Evolutionary conservation across 2,888 invertebrate species (phyloP), one percentile per base, ranked within the genome.

Genomic region (Netelia inedita): DNA sequence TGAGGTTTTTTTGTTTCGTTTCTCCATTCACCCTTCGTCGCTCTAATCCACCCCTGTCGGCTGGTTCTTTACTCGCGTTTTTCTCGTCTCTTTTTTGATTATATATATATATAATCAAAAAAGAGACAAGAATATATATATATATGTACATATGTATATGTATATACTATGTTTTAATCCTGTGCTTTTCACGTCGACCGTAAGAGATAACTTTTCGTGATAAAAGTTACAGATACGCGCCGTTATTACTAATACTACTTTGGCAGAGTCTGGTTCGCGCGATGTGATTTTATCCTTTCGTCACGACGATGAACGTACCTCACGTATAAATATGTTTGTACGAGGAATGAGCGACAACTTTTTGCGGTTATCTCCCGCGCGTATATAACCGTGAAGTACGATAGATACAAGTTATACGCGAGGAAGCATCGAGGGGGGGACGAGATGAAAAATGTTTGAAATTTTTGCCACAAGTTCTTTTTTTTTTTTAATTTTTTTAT

Each of bases 231-330:
- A 61, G 59, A 66, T 53, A 55, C 41, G 61, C 59, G 16, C 50
- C 72, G 66, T 65, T 68, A 57, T 57, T 57, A 68, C 66, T 82
- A 61, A 82, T 73, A 82, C 73, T 61, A 78, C 73, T 78, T 79
- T 53, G 53, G 9, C 43, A 16, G 50, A 71, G 53, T 50, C 69
- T 41, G 23, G 14, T 43, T 65, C 16, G 35, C 11, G 23, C 61
- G 41, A 19, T 35, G 82, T 53, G 73, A 78, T 79, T 61, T 78
- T 63, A 73, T 79, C 50, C 73, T 61, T 72, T 82, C 78, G 82
- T 79, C 79, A 82, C 19, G 23, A 43, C 21, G 59, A 41, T 43
- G 14, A 23, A 41, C 66, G 21, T 59, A 46, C 1, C 14, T 2
- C 14, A 46, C 14, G 14, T 46, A 46, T 46, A 14, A 41, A 16